Base-by-base conservation (phyloP, 2,888 invertebrate species). In the Helleia helle region DNA sequence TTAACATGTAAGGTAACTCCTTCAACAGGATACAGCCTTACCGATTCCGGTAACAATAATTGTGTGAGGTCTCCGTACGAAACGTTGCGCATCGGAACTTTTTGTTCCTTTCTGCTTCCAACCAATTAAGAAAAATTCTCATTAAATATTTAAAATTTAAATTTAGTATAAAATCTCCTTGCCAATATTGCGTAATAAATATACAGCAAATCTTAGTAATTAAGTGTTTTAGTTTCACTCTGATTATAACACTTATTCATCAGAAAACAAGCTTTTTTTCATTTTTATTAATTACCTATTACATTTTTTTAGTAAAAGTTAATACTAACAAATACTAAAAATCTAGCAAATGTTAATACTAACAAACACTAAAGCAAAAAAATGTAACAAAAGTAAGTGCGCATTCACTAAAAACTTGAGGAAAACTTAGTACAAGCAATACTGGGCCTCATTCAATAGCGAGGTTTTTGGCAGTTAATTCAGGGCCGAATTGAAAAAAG, bases 401-500 rank as follows among this genome's bases (percentile, higher is more conserved):
- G 8, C 29, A 13, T n/a, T 15, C 25, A 13, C 18, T 22, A 40
- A 47, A 46, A 49, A 47, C 29, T 42, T 26, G 17, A 40, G 28
- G 31, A 44, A 41, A 39, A 43, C 38, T 25, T 41, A 38, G 31
- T 44, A 36, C 4, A 28, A 38, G 38, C 34, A 45, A 44, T 40
- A 47, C 41, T 61, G 64, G 63, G 65, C 64, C 64, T 62, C 62
- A 50, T 58, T 62, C 58, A 51, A 50, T 54, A 51, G 52, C 54
- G 60, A 58, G 58, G 61, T 58, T 59, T 59, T 62, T 59, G 62
- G 63, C 66, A 71, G 71, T 64, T 64, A 64, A 62, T 62, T 65
- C 67, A 68, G 66, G 69, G 71, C 63, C 68, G 59, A 64, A 63
- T 61, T 61, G 59, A 58, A 64, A 71, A 66, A 56, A 54, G 22